phyloP scores from a whole-genome alignment of 2,888 invertebrate species.

The Morpho achilles region DNA sequence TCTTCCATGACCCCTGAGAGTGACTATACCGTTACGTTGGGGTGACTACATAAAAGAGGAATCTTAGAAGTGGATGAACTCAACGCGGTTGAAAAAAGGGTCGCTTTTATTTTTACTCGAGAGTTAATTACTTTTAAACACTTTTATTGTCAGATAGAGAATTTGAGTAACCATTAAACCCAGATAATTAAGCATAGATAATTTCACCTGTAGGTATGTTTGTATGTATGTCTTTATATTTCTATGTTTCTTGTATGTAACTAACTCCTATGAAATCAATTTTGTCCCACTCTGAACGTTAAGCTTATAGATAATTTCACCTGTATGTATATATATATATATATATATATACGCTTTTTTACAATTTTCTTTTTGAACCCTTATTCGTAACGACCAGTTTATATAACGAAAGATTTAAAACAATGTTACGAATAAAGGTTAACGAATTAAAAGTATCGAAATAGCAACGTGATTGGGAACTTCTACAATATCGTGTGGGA shows the following conservation, averaged over 20 bases:
- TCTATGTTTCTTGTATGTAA: no score
- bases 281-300: no score
- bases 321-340: no score
- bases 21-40: constrained; percentile 16
- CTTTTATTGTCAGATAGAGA: constrained; percentile 10
- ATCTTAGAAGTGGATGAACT: constrained; percentile 13
- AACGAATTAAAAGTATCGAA: constrained; percentile 15
- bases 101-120: constrained; percentile 12
- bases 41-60: constrained; percentile 12
- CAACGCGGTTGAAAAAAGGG: constrained; percentile 10
- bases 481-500: constrained; percentile 20
- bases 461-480: constrained; percentile 27
- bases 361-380: no score
- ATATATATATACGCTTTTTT: no score
- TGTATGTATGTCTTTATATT: no score
- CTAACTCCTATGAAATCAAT: no score
- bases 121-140: constrained; percentile 17
- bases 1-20: background rate
- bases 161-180: constrained; percentile 6
- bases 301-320: no score
- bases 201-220: no score
- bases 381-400: no score
- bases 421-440: background rate
- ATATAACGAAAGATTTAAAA: background rate
- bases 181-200: no score